Evolutionary conservation across 2,113 vertebrate genomes (phyloP).

Genomic region (Antigone vipio): DNA sequence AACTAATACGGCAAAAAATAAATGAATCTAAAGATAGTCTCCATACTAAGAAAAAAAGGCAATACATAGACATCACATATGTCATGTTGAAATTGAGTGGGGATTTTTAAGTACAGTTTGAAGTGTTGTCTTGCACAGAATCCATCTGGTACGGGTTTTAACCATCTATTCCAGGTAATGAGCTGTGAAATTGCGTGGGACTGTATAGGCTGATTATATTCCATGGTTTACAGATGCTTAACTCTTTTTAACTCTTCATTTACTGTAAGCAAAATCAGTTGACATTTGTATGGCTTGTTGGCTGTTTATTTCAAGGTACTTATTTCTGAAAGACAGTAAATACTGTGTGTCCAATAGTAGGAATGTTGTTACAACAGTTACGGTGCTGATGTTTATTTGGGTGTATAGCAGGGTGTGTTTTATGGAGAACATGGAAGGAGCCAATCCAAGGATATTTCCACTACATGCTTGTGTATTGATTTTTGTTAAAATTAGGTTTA

Average conservation of each 20-base stretch:
- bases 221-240: not conserved
- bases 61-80: not conserved
- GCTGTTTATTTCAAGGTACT: not conserved
- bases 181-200: slow-evolving; percentile 38
- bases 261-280: not conserved
- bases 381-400: not conserved
- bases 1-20: not conserved
- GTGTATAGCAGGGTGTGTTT: not conserved
- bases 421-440: not conserved
- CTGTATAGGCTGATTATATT: not conserved
- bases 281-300: not conserved
- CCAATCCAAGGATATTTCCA: not conserved
- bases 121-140: not conserved
- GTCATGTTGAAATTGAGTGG: not conserved
- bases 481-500: not conserved
- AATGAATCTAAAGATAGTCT: not conserved
- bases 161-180: slow-evolving; percentile 8
- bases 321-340: not conserved
- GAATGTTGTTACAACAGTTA: not conserved
- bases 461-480: not conserved
- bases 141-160: not conserved
- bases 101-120: slow-evolving; percentile 3
- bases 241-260: not conserved
- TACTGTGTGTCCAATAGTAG: not conserved
- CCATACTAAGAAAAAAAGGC: not conserved